phyloP scores from a whole-genome alignment of 2,888 invertebrate genomes.

The Andrena flavipes region DNA sequence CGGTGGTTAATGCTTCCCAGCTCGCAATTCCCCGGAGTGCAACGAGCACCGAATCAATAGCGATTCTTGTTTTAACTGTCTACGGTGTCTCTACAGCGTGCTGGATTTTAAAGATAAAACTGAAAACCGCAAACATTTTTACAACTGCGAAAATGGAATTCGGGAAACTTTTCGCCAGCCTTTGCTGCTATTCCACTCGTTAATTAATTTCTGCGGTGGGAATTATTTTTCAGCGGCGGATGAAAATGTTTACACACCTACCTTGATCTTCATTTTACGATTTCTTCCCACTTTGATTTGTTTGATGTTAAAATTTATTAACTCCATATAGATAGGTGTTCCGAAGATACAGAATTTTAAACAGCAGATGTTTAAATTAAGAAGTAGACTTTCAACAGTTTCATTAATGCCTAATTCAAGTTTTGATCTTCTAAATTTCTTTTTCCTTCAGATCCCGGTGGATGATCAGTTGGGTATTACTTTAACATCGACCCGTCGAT shows the following conservation, averaged over 20 bases:
- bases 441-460: not conserved
- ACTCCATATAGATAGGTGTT: too few species aligned
- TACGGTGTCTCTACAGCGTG: not conserved
- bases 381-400: too few species aligned
- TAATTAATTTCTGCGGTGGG: not conserved
- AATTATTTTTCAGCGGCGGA: not conserved
- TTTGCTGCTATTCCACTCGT: not conserved
- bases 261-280: too few species aligned
- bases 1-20: conserved; percentile 21
- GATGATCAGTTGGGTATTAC: not conserved
- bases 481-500: not conserved
- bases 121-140: conserved; percentile 10
- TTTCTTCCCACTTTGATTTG: too few species aligned
- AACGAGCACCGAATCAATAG: conserved; percentile 24
- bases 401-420: too few species aligned
- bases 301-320: too few species aligned
- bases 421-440: not conserved
- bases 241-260: not conserved
- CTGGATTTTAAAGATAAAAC: conserved; percentile 15
- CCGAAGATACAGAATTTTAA: too few species aligned
- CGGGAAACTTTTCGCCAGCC: not conserved
- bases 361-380: too few species aligned
- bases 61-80: conserved; percentile 21
- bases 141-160: not conserved
- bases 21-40: conserved; percentile 13